phyloP scores from a whole-genome alignment of 2,113 vertebrate genomes.

The Pedionomus torquatus region DNA sequence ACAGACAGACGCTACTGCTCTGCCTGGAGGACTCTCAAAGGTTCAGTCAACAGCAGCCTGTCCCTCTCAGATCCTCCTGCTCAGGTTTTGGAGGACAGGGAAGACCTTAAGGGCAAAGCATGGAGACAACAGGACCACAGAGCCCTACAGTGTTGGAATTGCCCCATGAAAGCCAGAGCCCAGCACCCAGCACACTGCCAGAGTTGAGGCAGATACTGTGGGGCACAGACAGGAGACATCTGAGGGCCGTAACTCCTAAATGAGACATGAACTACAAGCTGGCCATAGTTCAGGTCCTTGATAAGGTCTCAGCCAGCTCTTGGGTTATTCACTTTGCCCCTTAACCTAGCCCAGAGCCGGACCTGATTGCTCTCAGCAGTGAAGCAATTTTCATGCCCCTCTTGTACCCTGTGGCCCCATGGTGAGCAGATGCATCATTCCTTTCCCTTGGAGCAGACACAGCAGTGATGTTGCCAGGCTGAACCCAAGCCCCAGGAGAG shows the following conservation, averaged over 20 bases:
- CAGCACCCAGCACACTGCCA: no score
- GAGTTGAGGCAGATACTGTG: neutral
- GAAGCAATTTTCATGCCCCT: neutral
- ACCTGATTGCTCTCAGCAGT: neutral
- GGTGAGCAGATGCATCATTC: neutral
- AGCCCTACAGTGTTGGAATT: neutral
- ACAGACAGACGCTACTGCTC: neutral
- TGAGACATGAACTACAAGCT: neutral
- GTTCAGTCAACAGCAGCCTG: neutral
- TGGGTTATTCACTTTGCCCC: neutral
- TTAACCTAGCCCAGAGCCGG: neutral
- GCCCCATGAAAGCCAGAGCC: neutral
- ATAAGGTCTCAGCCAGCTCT: neutral
- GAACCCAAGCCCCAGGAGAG: neutral
- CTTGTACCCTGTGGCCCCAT: neutral
- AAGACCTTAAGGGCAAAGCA: neutral
- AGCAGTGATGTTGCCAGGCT: neutral
- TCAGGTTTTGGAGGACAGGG: neutral
- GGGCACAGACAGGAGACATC: neutral
- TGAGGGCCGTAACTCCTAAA: neutral
- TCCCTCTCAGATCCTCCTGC: neutral
- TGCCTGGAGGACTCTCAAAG: neutral
- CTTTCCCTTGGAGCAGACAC: neutral
- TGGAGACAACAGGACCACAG: neutral
- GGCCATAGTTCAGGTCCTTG: neutral